phyloP scores from a whole-genome alignment of 2,797 vertebrate species.

The Malurus splendens region DNA sequence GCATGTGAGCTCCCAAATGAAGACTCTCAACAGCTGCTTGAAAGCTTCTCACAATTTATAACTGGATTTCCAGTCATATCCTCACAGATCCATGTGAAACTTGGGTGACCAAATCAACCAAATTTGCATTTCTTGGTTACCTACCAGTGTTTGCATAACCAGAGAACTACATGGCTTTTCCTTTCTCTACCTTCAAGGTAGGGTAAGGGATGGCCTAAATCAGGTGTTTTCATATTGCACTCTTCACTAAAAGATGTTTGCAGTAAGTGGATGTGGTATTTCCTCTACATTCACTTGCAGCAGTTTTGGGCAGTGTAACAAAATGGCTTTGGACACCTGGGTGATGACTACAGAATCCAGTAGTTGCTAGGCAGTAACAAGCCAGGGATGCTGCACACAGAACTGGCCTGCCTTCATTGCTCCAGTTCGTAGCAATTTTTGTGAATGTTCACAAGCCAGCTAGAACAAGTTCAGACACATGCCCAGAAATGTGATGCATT shows the following conservation, averaged over 20 bases:
- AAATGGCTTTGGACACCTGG: background rate
- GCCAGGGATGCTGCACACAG: background rate
- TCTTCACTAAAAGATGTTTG: background rate
- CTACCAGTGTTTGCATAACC: background rate
- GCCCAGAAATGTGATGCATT: background rate
- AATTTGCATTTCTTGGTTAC: background rate
- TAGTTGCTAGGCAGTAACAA: background rate
- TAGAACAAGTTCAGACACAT: background rate
- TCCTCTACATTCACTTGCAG: rapidly evolving
- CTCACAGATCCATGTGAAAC: background rate
- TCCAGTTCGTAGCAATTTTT: background rate
- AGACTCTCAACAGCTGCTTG: background rate
- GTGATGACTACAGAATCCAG: background rate
- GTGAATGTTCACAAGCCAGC: background rate
- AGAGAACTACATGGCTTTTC: background rate
- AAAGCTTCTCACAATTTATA: background rate
- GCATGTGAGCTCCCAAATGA: background rate
- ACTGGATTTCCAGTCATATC: background rate
- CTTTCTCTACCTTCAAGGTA: background rate
- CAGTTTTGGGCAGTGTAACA: background rate
- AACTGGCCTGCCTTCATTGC: background rate
- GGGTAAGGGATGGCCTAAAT: background rate
- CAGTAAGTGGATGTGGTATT: background rate
- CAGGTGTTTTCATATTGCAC: background rate
- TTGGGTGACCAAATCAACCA: background rate